Percentiles rank a stretch among this genome's conserved stretches.
Evolutionary conservation across 2,888 invertebrate genomes (phyloP).

Genomic region (Flexamia atlantica): DNA sequence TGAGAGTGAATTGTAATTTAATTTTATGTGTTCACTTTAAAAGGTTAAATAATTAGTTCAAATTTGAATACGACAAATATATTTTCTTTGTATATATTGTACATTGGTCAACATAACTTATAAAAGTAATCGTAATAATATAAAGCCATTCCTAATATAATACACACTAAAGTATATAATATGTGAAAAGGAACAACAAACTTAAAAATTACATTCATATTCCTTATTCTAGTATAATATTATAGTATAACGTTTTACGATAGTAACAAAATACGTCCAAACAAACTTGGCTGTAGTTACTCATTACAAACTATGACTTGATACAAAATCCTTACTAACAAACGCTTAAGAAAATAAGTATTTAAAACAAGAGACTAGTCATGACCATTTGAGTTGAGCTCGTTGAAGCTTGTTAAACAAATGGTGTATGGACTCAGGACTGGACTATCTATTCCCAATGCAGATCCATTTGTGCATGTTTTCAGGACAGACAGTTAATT

Average conservation of each 20-base stretch:
- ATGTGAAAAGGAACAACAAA: constrained; percentile 51
- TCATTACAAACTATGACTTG: constrained; percentile 16
- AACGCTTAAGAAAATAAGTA: constrained; percentile 49
- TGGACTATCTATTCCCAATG: background rate
- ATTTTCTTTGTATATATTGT: constrained; percentile 50
- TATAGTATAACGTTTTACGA: constrained; percentile 33
- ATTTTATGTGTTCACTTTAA: too few species aligned
- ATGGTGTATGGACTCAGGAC: constrained; percentile 5
- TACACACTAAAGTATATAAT: constrained; percentile 49
- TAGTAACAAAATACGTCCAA: constrained; percentile 49
- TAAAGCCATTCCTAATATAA: constrained; percentile 49
- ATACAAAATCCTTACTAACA: constrained; percentile 35
- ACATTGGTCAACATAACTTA: constrained; percentile 56
- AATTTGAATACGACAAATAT: constrained; percentile 48
- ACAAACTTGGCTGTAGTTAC: constrained; percentile 28
- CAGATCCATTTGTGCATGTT: constrained; percentile 29
- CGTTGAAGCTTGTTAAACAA: constrained; percentile 15
- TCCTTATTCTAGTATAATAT: constrained; percentile 46
- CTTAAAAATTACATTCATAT: constrained; percentile 46
- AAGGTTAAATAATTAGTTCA: background rate
- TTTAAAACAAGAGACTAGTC: constrained; percentile 31
- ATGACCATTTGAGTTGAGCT: constrained; percentile 31
- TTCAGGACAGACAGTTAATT: constrained; percentile 8
- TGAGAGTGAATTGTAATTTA: too few species aligned
- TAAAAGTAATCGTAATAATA: constrained; percentile 39